A percentile compares a stretch with the other conserved stretches of the same genome.
phyloP scores from a whole-genome alignment of 2,113 vertebrate species.

The Tupaia tana region DNA sequence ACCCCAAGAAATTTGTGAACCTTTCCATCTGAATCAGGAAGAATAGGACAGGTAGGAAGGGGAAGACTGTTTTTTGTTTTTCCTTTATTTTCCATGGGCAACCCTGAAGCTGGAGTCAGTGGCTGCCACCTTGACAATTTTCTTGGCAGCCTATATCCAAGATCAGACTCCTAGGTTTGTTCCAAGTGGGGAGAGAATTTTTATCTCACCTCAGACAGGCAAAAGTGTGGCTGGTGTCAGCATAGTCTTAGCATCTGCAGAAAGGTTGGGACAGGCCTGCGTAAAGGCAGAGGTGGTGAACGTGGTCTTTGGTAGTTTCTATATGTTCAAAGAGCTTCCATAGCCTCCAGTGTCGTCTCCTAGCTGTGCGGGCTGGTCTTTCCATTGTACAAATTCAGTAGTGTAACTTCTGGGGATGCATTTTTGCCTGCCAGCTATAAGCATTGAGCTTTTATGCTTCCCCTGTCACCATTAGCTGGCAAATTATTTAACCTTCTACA shows the following conservation, averaged over 20 bases:
- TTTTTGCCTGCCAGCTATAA: not conserved
- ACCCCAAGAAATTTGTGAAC: not conserved
- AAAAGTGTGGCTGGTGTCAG: too few species aligned
- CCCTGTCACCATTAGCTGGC: not conserved
- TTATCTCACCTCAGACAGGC: not conserved
- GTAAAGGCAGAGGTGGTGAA: not conserved
- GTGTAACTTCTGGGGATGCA: not conserved
- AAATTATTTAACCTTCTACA: not conserved
- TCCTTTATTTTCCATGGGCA: not conserved
- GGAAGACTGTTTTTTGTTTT: not conserved
- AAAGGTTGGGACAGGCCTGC: not conserved
- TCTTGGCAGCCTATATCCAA: not conserved
- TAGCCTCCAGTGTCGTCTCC: too few species aligned
- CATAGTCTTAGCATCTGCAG: not conserved
- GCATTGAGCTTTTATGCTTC: rapidly evolving
- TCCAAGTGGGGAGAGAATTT: too few species aligned
- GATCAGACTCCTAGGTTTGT: too few species aligned
- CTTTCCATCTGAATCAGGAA: not conserved
- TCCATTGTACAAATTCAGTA: too few species aligned
- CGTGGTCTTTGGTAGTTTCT: not conserved
- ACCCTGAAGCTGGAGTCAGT: too few species aligned
- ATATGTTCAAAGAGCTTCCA: not conserved
- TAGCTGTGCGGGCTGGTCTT: not conserved
- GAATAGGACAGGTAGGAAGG: not conserved
- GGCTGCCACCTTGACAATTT: rapidly evolving